These are phyloP conservation scores for Xestia ashworthii DNA, from an alignment of 2,888 invertebrate species.

Conservation along the genomic window DNA sequence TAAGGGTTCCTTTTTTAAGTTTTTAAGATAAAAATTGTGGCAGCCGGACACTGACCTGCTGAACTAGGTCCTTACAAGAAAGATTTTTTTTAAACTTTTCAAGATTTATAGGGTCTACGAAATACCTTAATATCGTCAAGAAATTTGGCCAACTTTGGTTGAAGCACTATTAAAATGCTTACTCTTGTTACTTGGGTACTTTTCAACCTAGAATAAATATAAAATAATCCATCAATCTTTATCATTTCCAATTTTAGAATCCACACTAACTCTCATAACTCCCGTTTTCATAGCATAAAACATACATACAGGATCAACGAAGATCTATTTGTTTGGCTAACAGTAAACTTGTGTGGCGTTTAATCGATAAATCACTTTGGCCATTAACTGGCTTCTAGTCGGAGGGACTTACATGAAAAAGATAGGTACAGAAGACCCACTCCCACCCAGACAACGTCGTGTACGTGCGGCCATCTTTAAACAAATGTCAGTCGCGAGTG, in stretches of 20 bases:
- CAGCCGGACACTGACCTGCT: too few species aligned
- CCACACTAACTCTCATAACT: slow-evolving; percentile 7
- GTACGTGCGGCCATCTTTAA: not conserved
- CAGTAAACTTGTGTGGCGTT: slow-evolving; percentile 54
- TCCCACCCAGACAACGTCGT: not conserved
- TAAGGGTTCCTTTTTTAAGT: too few species aligned
- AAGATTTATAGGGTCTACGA: not conserved
- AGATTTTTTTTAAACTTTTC: not conserved
- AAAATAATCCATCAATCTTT: not conserved
- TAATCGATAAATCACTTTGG: slow-evolving; percentile 59
- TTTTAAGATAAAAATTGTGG: too few species aligned
- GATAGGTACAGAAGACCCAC: not conserved
- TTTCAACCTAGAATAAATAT: not conserved
- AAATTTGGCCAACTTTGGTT: not conserved
- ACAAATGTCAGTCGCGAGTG: not conserved
- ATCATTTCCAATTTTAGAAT: not conserved
- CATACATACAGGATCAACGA: slow-evolving; percentile 24
- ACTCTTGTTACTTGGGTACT: not conserved
- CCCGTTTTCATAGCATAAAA: not conserved
- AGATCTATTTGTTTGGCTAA: slow-evolving; percentile 50
- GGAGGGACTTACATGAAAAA: not conserved
- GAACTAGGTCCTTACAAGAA: not conserved
- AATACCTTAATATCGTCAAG: not conserved
- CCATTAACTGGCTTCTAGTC: slow-evolving; percentile 50
- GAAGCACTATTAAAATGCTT: not conserved